Conservation (phyloP, 2,888 invertebrate species). For the Bruchidius siliquastri region DNA sequence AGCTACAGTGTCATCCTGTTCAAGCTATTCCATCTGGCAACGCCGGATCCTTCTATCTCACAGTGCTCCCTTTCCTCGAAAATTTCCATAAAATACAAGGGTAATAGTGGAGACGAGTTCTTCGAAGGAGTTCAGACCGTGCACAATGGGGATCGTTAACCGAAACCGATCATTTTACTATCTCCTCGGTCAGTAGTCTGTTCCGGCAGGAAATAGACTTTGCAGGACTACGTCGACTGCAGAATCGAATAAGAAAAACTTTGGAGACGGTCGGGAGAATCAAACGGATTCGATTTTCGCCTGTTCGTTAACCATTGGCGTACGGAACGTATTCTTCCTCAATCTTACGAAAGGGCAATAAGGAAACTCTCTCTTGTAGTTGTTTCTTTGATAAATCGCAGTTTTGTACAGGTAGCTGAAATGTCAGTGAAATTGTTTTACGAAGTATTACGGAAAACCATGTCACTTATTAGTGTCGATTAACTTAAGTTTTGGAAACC, state of each 20-base stretch:
- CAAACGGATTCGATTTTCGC: constrained; percentile 14
- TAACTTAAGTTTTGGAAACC: no score
- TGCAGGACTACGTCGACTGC: constrained; percentile 15
- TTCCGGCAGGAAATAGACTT: constrained; percentile 31
- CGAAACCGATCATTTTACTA: constrained; percentile 36
- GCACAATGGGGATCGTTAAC: constrained; percentile 38
- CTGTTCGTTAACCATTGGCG: constrained; percentile 4
- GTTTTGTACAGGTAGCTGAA: no score
- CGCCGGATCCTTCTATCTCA: background rate
- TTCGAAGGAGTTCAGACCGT: background rate
- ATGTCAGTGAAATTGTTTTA: no score
- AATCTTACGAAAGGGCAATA: background rate
- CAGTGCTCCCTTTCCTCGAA: background rate
- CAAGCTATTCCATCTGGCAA: background rate
- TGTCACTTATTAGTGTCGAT: no score
- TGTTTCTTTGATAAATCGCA: no score
- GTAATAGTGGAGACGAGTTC: background rate
- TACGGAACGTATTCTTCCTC: background rate
- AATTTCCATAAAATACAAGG: background rate
- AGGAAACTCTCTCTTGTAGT: no score
- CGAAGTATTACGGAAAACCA: no score
- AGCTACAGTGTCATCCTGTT: no score
- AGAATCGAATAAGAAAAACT: background rate
- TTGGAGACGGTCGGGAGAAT: constrained; percentile 13
- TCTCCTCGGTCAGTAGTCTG: constrained; percentile 34